Base-by-base conservation (phyloP, 2,113 vertebrate species). In the Syrmaticus mikado region DNA sequence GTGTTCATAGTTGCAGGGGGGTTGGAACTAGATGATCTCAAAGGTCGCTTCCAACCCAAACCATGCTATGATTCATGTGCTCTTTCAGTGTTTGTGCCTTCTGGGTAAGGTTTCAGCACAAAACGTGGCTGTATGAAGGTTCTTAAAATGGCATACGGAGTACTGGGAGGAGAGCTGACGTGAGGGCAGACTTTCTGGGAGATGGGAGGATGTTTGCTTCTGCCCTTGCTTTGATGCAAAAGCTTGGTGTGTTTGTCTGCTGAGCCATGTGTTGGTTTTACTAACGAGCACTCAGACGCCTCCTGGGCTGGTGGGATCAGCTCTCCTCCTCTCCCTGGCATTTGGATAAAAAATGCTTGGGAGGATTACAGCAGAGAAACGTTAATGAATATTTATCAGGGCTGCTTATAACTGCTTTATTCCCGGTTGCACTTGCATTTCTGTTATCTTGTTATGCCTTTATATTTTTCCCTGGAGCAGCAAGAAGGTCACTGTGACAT, bases 131-230 rank as follows among this genome's bases (percentile, higher is more conserved):
- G 81, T 73, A 58, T 22, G 13, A 18, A 4, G 27, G 21, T 27
- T 74, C 67, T 25, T 30, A 53, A 86, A n/a, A 64, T 68, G 57
- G 67, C 40, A 72, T 62, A 1, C 21, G 43, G 76, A 85, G 65
- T 43, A 30, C 8, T 11, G 25, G 3, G 61, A 77, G 43, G 22
- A 71, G 53, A 87, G 36, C 11, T 27, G 8, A 62, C 0, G 0
- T 1, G 10, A 77, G 19, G 34, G 13, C 40, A 25, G 27, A 32
- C 18, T 60, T 48, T 36, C 52, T 50, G 41, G 46, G 70, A 67
- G 68, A 11, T 10, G 13, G 10, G 16, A 61, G 60, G 10, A 10
- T 1, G 9, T 81, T 80, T 61, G 60, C 19, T 62, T 93, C n/a
- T 68, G 70, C 65, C 3, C 52, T 74, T 20, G 17, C 41, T 77